Base-by-base conservation (phyloP, 2,888 invertebrate genomes). In the Helicoverpa assulta region DNA sequence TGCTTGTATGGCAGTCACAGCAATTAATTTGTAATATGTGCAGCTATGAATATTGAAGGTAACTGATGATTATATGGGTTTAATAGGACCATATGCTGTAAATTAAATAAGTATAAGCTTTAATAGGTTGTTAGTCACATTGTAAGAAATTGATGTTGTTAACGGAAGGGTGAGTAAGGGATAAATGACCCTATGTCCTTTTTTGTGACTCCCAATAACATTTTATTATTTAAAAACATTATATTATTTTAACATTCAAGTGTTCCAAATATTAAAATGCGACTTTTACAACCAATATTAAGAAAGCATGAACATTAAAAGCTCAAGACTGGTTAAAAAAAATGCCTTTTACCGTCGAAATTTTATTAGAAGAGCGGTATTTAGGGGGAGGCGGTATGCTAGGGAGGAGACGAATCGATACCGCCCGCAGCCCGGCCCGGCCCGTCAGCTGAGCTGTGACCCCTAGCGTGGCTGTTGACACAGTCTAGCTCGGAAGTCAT, bases 361-460 rank as follows among this genome's bases (percentile, higher is more conserved):
- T 60, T 60, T 66, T 14, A 73, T 77, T 50, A 21, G 58, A 59
- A 68, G 78, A 40, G 54, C 51, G 33, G 10, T 63, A 66, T 71
- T 70, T 80, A 47, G 59, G 71, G 80, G 60, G 63, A 53, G 57
- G 59, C 57, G 33, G n/a, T 50, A 53, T 59, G 67, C 59, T 43
- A 40, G 67, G 64, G 75, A 12, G 74, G 69, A 73, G 73, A 61
- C 62, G 66, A 83, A 87, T 87, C 87, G 77, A 87, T 86, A 85
- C 58, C 56, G 69, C 70, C 74, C 78, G 73, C 75, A 68, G 72
- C 53, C 71, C 51, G 77, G 81, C 85, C 72, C 75, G 70, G 70
- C 53, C 71, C 51, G 77, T 82, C 85, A 87, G 86, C 86, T 85
- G 87, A 78, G 81, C 69, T 74, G 73, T 74, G 79, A 79, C 81